These are phyloP conservation scores for Brachirus orientalis DNA, from an alignment of 2,113 vertebrate genomes.

Conservation along the genomic window DNA sequence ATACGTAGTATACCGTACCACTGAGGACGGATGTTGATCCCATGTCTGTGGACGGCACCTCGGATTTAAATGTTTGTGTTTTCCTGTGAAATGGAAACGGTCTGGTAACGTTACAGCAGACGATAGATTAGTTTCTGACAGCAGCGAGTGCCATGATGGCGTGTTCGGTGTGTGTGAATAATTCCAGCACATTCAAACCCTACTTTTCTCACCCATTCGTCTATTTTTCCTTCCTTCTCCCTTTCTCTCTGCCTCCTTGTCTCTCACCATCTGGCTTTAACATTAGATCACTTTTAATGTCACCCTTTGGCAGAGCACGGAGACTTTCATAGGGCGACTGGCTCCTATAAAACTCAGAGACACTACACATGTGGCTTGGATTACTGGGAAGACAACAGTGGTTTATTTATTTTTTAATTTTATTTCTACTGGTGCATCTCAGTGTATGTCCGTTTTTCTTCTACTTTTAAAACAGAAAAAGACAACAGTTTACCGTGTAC, in stretches of 20 bases:
- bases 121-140: too few species aligned
- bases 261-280: constrained; percentile 72
- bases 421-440: neutral
- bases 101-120: too few species aligned
- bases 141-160: too few species aligned
- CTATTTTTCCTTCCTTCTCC: constrained; percentile 20
- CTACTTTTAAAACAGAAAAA: neutral
- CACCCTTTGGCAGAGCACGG: constrained; percentile 69
- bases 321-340: constrained; percentile 71
- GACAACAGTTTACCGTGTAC: neutral
- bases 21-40: too few species aligned
- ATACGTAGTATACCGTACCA: too few species aligned
- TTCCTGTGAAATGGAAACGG: too few species aligned
- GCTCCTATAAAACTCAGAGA: constrained; percentile 73
- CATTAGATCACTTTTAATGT: constrained; percentile 77
- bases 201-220: neutral
- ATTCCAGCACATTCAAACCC: neutral
- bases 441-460: too few species aligned
- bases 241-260: constrained; percentile 24
- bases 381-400: constrained; percentile 30
- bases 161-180: neutral
- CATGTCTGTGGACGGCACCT: too few species aligned
- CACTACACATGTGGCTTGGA: constrained; percentile 53
- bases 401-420: neutral
- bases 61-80: too few species aligned